Evolutionary conservation across 1,140 invertebrate species (phyloP).

Genomic region (Cyclina sinensis): DNA sequence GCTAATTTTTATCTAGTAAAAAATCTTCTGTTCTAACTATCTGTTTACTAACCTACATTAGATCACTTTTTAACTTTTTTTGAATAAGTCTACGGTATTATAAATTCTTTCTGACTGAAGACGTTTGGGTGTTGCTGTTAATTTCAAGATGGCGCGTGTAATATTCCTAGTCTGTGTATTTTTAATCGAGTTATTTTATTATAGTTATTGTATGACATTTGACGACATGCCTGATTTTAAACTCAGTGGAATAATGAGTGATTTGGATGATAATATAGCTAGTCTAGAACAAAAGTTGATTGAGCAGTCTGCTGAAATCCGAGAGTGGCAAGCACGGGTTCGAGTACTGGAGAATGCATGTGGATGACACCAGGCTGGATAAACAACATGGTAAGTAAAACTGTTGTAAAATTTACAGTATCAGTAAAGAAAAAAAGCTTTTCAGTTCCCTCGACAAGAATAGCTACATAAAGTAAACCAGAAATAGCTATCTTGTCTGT

Average conservation of each 20-base stretch:
- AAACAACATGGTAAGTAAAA: not conserved
- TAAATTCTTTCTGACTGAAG: not conserved
- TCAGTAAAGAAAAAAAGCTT: too few relatives aligned
- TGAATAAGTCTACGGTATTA: not conserved
- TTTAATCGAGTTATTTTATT: not conserved
- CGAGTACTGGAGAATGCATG: not conserved
- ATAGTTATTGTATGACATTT: not conserved
- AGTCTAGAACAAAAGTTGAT: not conserved
- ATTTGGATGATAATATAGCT: not conserved
- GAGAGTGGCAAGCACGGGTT: not conserved
- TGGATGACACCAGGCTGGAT: not conserved
- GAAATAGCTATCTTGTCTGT: too few relatives aligned
- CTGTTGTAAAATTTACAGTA: too few relatives aligned
- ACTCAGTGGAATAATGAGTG: not conserved
- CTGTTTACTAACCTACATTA: constrained; percentile 20
- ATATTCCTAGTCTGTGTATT: not conserved
- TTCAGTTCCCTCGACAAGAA: too few relatives aligned
- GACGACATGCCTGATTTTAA: not conserved
- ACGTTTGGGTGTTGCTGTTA: not conserved
- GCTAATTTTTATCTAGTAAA: constrained; percentile 2
- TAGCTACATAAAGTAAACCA: too few relatives aligned
- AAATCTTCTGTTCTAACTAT: not conserved
- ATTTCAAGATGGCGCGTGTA: not conserved
- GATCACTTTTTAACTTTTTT: not conserved
- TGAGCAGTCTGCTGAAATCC: not conserved